These are phyloP conservation scores for Blomia tropicalis DNA, from an alignment of 2,888 invertebrate genomes.

Conservation along the genomic window DNA sequence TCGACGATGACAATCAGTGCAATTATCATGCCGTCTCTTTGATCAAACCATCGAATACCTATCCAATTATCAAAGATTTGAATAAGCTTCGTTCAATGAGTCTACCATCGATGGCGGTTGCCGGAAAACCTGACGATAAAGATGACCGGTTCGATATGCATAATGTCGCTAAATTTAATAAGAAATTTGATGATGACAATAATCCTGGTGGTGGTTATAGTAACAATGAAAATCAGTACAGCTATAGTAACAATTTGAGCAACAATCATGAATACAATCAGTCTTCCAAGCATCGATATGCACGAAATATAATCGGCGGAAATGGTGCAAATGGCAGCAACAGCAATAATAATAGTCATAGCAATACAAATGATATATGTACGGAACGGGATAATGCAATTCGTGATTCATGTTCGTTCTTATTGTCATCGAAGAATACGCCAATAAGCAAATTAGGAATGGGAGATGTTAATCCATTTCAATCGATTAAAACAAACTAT, in stretches of 20 bases:
- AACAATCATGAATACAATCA: neutral
- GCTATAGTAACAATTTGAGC: neutral
- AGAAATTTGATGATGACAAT: conserved; percentile 10
- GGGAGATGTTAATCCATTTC: neutral
- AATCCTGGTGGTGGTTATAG: neutral
- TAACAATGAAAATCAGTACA: neutral
- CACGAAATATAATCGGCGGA: too few relatives aligned
- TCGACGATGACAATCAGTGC: conserved; percentile 6
- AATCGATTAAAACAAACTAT: neutral
- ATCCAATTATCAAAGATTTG: conserved; percentile 19
- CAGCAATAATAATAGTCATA: neutral
- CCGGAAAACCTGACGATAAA: neutral
- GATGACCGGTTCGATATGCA: neutral
- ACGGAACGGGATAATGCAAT: neutral
- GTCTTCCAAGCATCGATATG: neutral
- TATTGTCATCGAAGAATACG: neutral
- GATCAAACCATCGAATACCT: conserved; percentile 19
- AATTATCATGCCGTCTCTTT: neutral
- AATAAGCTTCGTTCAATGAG: conserved; percentile 14
- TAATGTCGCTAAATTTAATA: neutral
- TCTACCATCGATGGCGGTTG: conserved; percentile 9
- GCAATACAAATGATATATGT: conserved; percentile 5
- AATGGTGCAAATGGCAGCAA: neutral
- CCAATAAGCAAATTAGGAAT: neutral
- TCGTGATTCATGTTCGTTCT: neutral